phyloP scores from a whole-genome alignment of 2,113 vertebrate genomes.

The Rattus norvegicus region DNA sequence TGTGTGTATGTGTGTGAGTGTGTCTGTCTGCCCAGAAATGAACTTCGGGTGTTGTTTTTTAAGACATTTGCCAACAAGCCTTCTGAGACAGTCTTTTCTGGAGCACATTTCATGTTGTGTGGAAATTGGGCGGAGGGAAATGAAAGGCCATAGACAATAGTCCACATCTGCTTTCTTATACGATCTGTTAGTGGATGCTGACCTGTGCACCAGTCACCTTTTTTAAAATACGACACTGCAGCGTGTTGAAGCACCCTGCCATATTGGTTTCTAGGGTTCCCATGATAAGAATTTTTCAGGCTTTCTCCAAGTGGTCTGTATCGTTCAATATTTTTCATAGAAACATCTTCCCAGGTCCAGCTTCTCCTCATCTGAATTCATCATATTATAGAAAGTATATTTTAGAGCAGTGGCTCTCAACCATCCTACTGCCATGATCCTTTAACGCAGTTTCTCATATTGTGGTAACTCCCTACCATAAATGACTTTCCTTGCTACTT shows the following conservation, averaged over 20 bases:
- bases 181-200: background rate
- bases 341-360: background rate
- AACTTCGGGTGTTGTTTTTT: background rate
- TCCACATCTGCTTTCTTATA: background rate
- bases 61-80: background rate
- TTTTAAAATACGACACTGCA: background rate
- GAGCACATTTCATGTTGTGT: background rate
- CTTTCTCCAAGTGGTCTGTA: background rate
- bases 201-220: background rate
- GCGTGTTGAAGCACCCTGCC: background rate
- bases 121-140: fast-evolving
- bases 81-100: background rate
- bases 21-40: background rate
- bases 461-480: background rate
- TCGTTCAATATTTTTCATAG: background rate
- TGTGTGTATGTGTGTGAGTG: too few species aligned
- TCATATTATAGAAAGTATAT: background rate
- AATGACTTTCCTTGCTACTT: background rate
- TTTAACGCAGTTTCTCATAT: background rate
- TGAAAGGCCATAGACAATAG: background rate
- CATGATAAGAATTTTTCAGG: background rate
- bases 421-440: too few species aligned
- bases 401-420: background rate
- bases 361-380: background rate
- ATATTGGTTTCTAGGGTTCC: background rate